A percentile compares a stretch with the other conserved stretches of the same genome.
Evolutionary conservation across 2,797 vertebrate species (phyloP).

Genomic region (Protosalanx chinensis): DNA sequence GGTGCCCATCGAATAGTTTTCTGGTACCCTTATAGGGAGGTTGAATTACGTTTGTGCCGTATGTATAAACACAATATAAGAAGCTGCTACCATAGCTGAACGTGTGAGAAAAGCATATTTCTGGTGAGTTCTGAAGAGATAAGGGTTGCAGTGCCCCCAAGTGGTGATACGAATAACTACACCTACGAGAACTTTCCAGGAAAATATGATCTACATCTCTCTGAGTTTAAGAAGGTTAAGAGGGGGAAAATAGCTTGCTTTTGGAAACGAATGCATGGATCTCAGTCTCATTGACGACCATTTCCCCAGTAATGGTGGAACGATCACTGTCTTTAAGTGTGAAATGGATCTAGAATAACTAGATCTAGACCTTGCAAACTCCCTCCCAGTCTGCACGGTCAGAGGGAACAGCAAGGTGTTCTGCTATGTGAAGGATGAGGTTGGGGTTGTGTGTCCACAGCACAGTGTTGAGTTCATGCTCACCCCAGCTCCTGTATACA

Average conservation of each 20-base stretch:
- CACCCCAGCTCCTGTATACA: no score
- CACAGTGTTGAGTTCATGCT: no score
- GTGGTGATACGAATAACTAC: conserved; percentile 52
- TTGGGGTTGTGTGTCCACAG: no score
- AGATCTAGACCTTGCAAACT: no score
- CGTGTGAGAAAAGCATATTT: no score
- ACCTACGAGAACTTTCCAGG: neutral
- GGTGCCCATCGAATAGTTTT: neutral
- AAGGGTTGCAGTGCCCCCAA: conserved; percentile 55
- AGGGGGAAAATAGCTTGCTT: no score
- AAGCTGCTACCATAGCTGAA: neutral
- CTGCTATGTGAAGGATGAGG: no score
- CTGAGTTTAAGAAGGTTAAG: neutral
- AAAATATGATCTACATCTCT: neutral
- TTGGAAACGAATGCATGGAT: neutral
- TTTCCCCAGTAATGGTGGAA: neutral
- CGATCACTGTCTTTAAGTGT: neutral
- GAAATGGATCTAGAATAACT: neutral
- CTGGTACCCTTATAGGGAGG: conserved; percentile 8
- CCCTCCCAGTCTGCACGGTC: neutral
- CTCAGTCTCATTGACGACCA: neutral
- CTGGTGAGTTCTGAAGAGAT: conserved; percentile 6
- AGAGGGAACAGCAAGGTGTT: neutral
- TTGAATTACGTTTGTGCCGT: neutral
- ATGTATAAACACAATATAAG: neutral